Evolutionary conservation across 2,113 vertebrate species (phyloP).

Genomic region (Proterorhinus semilunaris): DNA sequence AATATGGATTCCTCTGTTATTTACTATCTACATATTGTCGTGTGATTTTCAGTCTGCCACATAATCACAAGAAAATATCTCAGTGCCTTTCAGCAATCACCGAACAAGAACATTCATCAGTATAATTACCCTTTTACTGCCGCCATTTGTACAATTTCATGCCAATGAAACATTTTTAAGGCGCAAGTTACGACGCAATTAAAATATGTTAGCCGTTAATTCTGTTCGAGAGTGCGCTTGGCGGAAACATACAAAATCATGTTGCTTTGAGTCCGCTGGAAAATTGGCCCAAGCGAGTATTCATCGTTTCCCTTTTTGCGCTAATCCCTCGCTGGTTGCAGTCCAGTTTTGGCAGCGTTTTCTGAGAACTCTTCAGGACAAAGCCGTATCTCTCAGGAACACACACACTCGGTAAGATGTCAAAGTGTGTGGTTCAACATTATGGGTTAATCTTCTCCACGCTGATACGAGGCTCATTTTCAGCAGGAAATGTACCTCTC

Average conservation of each 20-base stretch:
- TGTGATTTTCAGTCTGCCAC: conserved; percentile 19
- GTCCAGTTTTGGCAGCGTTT: conserved; percentile 31
- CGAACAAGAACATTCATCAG: conserved; percentile 14
- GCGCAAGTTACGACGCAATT: conserved; percentile 18
- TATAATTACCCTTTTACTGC: conserved; percentile 10
- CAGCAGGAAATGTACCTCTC: conserved; percentile 33
- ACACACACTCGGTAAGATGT: neutral
- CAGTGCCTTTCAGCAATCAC: neutral
- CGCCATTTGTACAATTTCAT: conserved; percentile 8
- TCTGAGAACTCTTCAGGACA: neutral
- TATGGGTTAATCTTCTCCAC: conserved; percentile 23
- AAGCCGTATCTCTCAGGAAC: conserved; percentile 1
- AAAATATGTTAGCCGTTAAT: conserved; percentile 24
- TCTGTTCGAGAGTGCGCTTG: conserved; percentile 35
- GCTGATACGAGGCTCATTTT: conserved; percentile 15
- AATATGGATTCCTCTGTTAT: conserved; percentile 22
- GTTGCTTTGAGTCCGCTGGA: conserved; percentile 43
- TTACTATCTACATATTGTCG: conserved; percentile 24
- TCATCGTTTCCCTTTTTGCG: conserved; percentile 23
- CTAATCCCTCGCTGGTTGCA: conserved; percentile 13
- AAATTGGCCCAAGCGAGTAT: conserved; percentile 49
- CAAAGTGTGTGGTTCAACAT: conserved; percentile 6
- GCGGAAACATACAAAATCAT: conserved; percentile 36
- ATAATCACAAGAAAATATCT: conserved; percentile 11
- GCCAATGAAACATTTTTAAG: conserved; percentile 14